Conservation (phyloP, 2,797 vertebrate species). For the Alca torda region DNA sequence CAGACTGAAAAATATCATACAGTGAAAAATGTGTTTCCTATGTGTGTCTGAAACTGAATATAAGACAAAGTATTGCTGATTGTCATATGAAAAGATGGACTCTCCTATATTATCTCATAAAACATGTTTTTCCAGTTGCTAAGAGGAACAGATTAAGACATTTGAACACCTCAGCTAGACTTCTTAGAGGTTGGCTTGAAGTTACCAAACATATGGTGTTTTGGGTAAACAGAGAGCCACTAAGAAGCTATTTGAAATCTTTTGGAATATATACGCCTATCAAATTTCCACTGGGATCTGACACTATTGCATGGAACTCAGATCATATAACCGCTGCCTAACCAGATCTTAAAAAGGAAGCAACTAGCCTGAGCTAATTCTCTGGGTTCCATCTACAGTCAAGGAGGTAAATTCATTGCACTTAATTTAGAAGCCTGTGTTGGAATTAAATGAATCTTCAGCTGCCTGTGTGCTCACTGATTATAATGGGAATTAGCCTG, state of each 20-base stretch:
- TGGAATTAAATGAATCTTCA: conserved; percentile 6
- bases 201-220: not conserved
- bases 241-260: conserved; percentile 40
- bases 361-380: not conserved
- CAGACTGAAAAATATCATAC: not conserved
- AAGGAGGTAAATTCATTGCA: conserved; percentile 1
- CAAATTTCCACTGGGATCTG: conserved; percentile 5
- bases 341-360: not conserved
- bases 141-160: conserved; percentile 20
- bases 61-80: not conserved
- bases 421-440: not conserved
- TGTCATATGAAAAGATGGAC: not conserved
- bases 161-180: conserved; percentile 27
- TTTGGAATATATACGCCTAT: not conserved
- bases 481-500: not conserved
- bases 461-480: not conserved
- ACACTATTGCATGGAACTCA: not conserved
- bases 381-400: not conserved
- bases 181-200: conserved; percentile 35
- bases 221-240: conserved; percentile 28
- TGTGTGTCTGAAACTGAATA: not conserved
- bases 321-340: not conserved
- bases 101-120: not conserved
- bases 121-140: not conserved
- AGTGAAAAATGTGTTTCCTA: not conserved